Conservation (phyloP, 2,888 invertebrate species). For the Lasioglossum zephyrum region DNA sequence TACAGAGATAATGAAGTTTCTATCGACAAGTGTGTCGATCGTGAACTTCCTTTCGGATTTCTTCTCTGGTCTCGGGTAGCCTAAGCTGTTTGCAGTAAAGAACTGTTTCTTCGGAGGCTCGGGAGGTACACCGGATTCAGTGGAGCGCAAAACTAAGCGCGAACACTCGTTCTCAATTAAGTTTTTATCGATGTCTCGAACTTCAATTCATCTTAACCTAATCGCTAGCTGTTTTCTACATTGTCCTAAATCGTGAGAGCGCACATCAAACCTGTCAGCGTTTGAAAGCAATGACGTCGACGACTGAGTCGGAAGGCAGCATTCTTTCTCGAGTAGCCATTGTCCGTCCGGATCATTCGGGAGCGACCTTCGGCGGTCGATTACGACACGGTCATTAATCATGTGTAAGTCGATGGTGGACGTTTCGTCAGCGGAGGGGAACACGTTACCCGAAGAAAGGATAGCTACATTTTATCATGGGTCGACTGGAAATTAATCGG, state of each 20-base stretch:
- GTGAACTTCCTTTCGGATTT: neutral
- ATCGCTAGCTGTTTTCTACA: neutral
- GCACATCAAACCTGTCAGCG: too few relatives aligned
- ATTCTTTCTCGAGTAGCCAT: neutral
- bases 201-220: neutral
- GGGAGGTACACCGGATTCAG: neutral
- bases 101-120: neutral
- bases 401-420: constrained; percentile 2
- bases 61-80: neutral
- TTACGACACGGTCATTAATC: constrained; percentile 52
- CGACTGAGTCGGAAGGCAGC: neutral
- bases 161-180: neutral
- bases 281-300: neutral
- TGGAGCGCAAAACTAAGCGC: constrained; percentile 12
- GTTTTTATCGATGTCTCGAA: neutral
- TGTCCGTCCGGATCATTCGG: constrained; percentile 9
- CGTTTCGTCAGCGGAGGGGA: constrained; percentile 38
- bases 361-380: constrained; percentile 52
- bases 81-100: neutral
- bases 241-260: neutral
- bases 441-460: constrained; percentile 36
- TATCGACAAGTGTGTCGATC: neutral
- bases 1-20: too few relatives aligned
- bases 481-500: constrained; percentile 66
- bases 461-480: constrained; percentile 63